phyloP scores from a whole-genome alignment of 2,113 vertebrate genomes.

The Balaeniceps rex region DNA sequence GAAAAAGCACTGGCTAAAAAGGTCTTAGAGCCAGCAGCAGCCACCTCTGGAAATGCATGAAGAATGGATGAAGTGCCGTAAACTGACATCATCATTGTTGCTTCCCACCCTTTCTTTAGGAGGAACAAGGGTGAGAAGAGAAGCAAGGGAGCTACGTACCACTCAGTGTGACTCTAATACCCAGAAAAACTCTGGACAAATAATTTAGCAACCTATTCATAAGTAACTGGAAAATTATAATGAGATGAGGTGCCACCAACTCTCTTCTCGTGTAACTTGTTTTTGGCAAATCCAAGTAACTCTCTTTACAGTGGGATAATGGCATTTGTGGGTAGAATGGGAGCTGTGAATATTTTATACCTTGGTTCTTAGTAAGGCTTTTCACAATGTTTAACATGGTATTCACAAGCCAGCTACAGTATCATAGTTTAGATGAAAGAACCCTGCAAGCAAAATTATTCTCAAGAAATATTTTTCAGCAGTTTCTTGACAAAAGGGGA shows the following conservation, averaged over 20 bases:
- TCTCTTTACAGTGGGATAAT: background rate
- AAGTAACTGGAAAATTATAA: background rate
- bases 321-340: background rate
- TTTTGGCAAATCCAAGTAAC: background rate
- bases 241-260: background rate
- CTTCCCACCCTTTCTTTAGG: background rate
- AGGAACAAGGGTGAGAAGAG: background rate
- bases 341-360: background rate
- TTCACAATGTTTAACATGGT: background rate
- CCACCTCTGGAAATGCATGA: background rate
- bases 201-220: background rate
- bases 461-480: background rate
- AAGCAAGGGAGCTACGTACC: background rate
- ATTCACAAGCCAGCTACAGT: background rate
- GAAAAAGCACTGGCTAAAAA: background rate
- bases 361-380: background rate
- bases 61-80: background rate
- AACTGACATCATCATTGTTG: background rate
- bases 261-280: background rate
- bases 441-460: background rate
- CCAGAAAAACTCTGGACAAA: background rate
- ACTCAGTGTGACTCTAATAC: background rate
- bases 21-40: background rate
- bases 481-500: background rate
- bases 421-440: background rate